Conservation (phyloP, 2,113 vertebrate species). For the Trochalopteron elliotii region DNA sequence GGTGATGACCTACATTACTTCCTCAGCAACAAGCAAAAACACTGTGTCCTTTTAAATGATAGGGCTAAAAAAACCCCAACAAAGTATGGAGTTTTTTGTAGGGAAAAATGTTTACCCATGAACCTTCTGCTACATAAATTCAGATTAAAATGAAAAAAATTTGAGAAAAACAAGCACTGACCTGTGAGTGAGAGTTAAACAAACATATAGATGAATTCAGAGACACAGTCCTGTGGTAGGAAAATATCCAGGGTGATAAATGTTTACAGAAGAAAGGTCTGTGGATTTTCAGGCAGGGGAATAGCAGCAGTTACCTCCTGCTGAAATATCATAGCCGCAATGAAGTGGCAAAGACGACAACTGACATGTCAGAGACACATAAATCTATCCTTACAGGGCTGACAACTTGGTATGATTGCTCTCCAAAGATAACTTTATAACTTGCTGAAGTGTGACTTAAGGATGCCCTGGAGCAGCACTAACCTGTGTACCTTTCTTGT, state of each 20-base stretch:
- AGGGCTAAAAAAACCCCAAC: accelerated
- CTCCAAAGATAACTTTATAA: constrained; percentile 73
- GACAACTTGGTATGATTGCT: constrained; percentile 66
- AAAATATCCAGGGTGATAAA: constrained; percentile 7
- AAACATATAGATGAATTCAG: neutral
- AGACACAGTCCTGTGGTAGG: neutral
- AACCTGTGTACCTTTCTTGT: constrained; percentile 59
- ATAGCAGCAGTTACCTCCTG: constrained; percentile 22
- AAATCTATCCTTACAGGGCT: constrained; percentile 29
- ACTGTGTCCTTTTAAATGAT: neutral
- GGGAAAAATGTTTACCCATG: neutral
- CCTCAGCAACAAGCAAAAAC: neutral
- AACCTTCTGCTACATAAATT: neutral
- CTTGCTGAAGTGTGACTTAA: constrained; percentile 69
- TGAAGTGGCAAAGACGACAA: constrained; percentile 57
- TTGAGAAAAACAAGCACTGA: neutral
- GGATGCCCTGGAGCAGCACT: constrained; percentile 64
- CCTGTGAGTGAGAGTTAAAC: constrained; percentile 3
- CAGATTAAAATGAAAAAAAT: neutral
- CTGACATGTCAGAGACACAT: constrained; percentile 43
- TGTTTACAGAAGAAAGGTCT: constrained; percentile 27
- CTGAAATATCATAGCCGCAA: constrained; percentile 49
- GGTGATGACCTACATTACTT: neutral
- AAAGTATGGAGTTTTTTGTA: neutral
- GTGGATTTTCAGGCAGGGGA: neutral